phyloP scores from a whole-genome alignment of 2,888 invertebrate species.

The Abscondita cerata region DNA sequence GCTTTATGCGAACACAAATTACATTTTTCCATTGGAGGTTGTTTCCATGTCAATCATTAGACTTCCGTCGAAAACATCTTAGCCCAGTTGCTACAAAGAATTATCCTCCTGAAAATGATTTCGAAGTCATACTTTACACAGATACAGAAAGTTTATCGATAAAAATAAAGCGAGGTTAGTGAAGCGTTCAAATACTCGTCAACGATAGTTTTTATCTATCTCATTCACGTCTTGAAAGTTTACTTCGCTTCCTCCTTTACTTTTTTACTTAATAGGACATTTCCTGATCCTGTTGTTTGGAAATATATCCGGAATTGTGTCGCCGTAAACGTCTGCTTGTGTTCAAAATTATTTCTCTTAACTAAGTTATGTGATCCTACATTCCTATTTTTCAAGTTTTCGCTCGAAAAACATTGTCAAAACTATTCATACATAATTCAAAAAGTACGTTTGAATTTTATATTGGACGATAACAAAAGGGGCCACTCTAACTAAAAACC shows the following conservation, averaged over 20 bases:
- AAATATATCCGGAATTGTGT: constrained; percentile 39
- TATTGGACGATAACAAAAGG: constrained; percentile 23
- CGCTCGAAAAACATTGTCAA: constrained; percentile 21
- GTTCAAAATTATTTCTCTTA: constrained; percentile 23
- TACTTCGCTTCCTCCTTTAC: constrained; percentile 44
- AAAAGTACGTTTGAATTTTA: constrained; percentile 27
- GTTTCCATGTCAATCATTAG: too few relatives aligned
- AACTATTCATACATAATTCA: constrained; percentile 29
- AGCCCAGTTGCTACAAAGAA: constrained; percentile 26
- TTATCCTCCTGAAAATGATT: constrained; percentile 31
- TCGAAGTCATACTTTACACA: constrained; percentile 34
- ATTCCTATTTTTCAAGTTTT: constrained; percentile 25
- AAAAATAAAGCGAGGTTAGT: constrained; percentile 53
- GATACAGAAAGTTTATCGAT: constrained; percentile 48
- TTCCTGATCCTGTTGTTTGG: constrained; percentile 46
- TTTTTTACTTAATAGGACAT: constrained; percentile 46
- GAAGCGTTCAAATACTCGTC: constrained; percentile 55
- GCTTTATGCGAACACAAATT: neutral
- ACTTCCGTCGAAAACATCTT: too few relatives aligned
- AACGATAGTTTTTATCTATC: constrained; percentile 50
- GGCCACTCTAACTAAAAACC: constrained; percentile 25
- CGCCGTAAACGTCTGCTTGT: constrained; percentile 21
- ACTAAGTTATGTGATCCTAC: constrained; percentile 11
- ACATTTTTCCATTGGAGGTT: too few relatives aligned
- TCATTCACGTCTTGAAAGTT: constrained; percentile 46